Evolutionary conservation across 2,797 vertebrate species (phyloP).

Genomic region (Diplodus sargus): DNA sequence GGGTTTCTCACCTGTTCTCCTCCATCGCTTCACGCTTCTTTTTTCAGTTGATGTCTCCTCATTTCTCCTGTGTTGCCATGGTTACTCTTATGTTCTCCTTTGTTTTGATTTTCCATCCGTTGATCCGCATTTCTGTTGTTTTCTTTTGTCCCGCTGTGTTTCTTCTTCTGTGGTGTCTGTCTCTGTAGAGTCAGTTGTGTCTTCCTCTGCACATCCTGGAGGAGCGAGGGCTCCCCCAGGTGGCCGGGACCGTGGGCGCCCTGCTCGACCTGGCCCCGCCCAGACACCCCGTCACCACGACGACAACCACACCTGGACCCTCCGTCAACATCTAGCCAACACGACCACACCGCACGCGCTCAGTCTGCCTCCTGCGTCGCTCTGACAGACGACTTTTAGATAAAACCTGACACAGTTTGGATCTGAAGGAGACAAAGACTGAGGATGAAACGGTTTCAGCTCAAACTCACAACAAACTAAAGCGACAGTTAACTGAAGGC

Average conservation of each 20-base stretch:
- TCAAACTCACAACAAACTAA: neutral
- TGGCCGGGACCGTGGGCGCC: conserved; percentile 92
- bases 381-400: neutral
- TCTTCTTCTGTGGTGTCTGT: conserved; percentile 74
- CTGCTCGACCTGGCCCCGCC: conserved; percentile 94
- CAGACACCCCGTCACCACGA: conserved; percentile 80
- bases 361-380: neutral
- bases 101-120: conserved; percentile 80
- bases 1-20: neutral
- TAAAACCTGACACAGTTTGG: neutral
- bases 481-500: too few relatives aligned
- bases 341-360: neutral
- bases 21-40: conserved; percentile 1
- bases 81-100: conserved; percentile 78
- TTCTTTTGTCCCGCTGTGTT: conserved; percentile 56
- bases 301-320: conserved; percentile 72
- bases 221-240: conserved; percentile 94
- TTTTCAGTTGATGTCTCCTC: conserved; percentile 18
- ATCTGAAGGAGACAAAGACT: conserved; percentile 5
- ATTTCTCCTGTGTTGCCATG: conserved; percentile 56
- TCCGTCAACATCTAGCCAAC: conserved; percentile 78
- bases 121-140: conserved; percentile 81
- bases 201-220: conserved; percentile 99
- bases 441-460: too few relatives aligned
- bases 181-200: conserved; percentile 92